phyloP scores from a whole-genome alignment of 2,888 invertebrate species.

The Perizoma flavofasciatum region DNA sequence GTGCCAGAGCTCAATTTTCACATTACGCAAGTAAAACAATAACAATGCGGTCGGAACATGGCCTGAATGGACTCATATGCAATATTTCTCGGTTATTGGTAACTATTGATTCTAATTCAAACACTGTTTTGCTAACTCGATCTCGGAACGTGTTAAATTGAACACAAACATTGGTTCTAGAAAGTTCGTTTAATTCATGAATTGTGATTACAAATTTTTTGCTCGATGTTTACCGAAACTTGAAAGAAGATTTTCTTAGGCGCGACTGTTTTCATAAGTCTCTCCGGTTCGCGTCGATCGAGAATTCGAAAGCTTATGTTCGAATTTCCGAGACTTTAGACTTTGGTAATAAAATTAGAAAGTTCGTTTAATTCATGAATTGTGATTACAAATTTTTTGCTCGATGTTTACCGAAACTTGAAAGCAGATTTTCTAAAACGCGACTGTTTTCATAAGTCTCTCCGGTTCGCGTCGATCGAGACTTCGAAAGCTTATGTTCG shows the following conservation, averaged over 20 bases:
- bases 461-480: constrained; percentile 19
- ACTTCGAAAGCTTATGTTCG: constrained; percentile 33
- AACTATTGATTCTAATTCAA: constrained; percentile 27
- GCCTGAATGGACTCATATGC: constrained; percentile 25
- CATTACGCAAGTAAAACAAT: constrained; percentile 30
- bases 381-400: constrained; percentile 26
- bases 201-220: constrained; percentile 28
- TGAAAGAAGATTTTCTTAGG: constrained; percentile 33
- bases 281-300: constrained; percentile 18
- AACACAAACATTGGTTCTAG: constrained; percentile 31
- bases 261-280: constrained; percentile 29
- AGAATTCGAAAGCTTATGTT: constrained; percentile 33
- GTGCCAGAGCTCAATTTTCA: constrained; percentile 28
- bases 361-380: too few relatives aligned
- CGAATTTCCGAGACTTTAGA: constrained; percentile 39
- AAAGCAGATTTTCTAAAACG: constrained; percentile 32
- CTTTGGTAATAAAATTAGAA: constrained; percentile 54
- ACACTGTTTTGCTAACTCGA: constrained; percentile 20
- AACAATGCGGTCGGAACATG: constrained; percentile 34
- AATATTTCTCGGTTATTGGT: constrained; percentile 27
- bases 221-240: constrained; percentile 38
- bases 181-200: constrained; percentile 23
- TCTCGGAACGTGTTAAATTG: constrained; percentile 23
- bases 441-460: constrained; percentile 28
- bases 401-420: constrained; percentile 38